These are phyloP conservation scores for Aradus depressus DNA, from an alignment of 2,888 invertebrate genomes.

Conservation along the genomic window DNA sequence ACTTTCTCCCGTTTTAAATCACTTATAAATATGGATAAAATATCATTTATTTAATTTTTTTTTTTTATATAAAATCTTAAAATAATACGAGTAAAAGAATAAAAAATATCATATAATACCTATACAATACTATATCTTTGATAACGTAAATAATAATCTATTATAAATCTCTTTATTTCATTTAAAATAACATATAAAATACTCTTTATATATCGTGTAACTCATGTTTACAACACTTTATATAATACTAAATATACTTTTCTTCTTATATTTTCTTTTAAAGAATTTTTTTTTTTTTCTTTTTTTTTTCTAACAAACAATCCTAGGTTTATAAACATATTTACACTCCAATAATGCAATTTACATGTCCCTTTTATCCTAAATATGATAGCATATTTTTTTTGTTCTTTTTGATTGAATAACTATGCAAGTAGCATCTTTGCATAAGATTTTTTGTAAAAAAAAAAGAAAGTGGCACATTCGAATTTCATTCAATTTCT, in stretches of 20 bases:
- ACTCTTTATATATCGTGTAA: slow-evolving; percentile 12
- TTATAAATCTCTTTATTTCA: slow-evolving; percentile 16
- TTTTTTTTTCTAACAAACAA: slow-evolving; percentile 11
- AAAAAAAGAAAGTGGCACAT: slow-evolving; percentile 23
- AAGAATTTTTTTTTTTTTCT: too few relatives aligned
- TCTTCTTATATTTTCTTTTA: too few relatives aligned
- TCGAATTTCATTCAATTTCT: too few relatives aligned
- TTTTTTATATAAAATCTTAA: slow-evolving; percentile 10
- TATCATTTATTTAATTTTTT: slow-evolving; percentile 9
- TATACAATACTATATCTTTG: slow-evolving; percentile 22
- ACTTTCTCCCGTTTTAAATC: slow-evolving; percentile 5
- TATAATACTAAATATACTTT: too few relatives aligned
- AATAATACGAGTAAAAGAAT: slow-evolving; percentile 23
- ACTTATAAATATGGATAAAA: slow-evolving; percentile 5
- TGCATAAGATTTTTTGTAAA: slow-evolving; percentile 16
- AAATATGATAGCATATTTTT: too few relatives aligned
- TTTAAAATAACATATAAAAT: slow-evolving; percentile 1
- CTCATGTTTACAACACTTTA: too few relatives aligned
- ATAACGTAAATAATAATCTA: slow-evolving; percentile 14
- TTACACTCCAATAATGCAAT: slow-evolving; percentile 12
- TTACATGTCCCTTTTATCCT: slow-evolving; percentile 2
- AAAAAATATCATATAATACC: slow-evolving; percentile 20
- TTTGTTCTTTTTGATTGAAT: slow-evolving; percentile 1
- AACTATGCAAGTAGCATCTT: slow-evolving; percentile 20
- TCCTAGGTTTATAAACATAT: slow-evolving; percentile 18